Percentiles rank a stretch among this genome's conserved stretches.
Conservation (phyloP, 2,113 vertebrate genomes). For the Podiceps cristatus region DNA sequence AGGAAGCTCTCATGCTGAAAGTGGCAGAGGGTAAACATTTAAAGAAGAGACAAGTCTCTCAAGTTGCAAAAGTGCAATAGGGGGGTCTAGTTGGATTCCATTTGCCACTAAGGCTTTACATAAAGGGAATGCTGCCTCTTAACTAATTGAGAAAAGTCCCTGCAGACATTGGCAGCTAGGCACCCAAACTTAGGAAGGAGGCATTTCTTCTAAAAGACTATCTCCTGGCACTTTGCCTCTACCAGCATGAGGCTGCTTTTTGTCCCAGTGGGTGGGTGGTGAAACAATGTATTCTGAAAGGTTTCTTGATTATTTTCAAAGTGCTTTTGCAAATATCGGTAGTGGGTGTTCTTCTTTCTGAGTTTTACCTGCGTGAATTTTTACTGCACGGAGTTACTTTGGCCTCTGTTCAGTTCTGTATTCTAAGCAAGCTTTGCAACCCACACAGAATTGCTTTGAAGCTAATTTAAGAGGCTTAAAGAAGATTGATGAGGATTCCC, state of each 20-base stretch:
- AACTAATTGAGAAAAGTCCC: neutral
- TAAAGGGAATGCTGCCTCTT: neutral
- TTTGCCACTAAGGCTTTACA: neutral
- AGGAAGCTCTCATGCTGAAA: neutral
- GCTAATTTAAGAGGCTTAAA: slow-evolving; percentile 26
- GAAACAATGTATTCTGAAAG: neutral
- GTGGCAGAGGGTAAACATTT: neutral
- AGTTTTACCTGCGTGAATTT: neutral
- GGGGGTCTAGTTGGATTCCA: neutral
- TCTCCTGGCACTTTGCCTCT: neutral
- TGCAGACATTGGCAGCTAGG: neutral
- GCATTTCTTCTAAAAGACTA: neutral
- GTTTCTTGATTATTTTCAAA: slow-evolving; percentile 29
- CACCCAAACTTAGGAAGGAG: neutral
- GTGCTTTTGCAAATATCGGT: neutral
- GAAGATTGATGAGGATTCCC: slow-evolving; percentile 26
- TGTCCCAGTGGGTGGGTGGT: neutral
- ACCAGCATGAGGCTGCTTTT: neutral
- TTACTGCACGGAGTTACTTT: neutral
- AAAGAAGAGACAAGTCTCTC: neutral
- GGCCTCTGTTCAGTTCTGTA: neutral
- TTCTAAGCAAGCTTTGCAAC: slow-evolving; percentile 7
- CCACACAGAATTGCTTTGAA: neutral
- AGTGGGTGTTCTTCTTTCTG: slow-evolving; percentile 6
- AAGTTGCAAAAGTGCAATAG: neutral